phyloP scores from a whole-genome alignment of 2,113 vertebrate genomes.

The Hyla sarda region DNA sequence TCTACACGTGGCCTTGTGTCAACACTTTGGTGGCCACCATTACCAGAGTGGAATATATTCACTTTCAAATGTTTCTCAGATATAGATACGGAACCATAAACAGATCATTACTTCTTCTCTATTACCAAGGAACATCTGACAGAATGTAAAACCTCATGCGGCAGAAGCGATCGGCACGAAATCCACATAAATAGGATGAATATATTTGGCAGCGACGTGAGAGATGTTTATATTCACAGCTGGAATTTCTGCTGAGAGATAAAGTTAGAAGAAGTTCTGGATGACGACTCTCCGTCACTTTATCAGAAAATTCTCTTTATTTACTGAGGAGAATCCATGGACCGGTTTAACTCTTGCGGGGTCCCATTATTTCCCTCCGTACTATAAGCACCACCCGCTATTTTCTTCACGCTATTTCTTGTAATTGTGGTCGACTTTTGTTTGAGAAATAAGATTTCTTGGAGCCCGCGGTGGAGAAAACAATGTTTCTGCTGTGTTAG shows the following conservation, averaged over 20 bases:
- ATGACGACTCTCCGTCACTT: background rate
- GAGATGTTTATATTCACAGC: background rate
- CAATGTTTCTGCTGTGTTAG: constrained; percentile 34
- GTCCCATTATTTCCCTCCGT: background rate
- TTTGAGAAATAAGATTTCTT: constrained; percentile 47
- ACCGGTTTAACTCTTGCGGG: constrained; percentile 17
- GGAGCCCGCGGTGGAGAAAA: constrained; percentile 20
- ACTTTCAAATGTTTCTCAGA: too few species aligned
- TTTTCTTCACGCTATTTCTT: constrained; percentile 25
- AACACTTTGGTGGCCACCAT: too few species aligned
- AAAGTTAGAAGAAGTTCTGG: too few species aligned
- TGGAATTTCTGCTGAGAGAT: background rate
- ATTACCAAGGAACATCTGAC: background rate
- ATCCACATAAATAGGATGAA: background rate
- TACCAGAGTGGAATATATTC: too few species aligned
- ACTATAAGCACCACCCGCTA: constrained; percentile 1
- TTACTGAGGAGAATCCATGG: background rate
- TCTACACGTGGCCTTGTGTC: too few species aligned
- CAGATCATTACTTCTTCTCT: background rate
- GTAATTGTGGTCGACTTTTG: constrained; percentile 24
- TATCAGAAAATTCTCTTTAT: background rate
- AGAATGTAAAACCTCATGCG: background rate
- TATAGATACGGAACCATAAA: too few species aligned
- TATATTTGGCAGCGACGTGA: background rate
- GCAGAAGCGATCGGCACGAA: background rate